phyloP scores from a whole-genome alignment of 2,888 invertebrate species.

The Temnothorax rugatulus region DNA sequence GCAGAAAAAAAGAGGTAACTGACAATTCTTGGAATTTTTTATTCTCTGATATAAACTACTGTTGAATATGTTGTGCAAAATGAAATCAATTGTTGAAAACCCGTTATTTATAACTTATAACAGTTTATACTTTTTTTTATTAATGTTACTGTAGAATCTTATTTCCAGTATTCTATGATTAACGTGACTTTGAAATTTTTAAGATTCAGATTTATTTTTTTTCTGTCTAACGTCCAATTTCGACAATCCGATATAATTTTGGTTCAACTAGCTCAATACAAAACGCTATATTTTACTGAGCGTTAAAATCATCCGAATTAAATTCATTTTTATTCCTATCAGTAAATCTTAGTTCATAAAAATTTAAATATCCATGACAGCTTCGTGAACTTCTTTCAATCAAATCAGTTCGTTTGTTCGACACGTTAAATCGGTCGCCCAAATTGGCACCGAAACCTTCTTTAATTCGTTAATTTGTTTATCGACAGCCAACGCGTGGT shows the following conservation, averaged over 20 bases:
- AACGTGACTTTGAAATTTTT: neutral
- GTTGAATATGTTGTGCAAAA: neutral
- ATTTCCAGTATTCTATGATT: neutral
- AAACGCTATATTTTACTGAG: neutral
- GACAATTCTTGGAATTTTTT: neutral
- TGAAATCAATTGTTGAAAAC: neutral
- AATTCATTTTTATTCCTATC: neutral
- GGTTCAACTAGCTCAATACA: neutral
- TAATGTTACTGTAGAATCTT: neutral
- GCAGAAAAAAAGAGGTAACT: neutral
- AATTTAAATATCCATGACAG: neutral
- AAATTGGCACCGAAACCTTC: neutral
- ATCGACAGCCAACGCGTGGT: neutral
- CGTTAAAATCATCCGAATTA: neutral
- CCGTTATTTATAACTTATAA: no score
- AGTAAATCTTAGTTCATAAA: neutral
- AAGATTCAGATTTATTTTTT: neutral
- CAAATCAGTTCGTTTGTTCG: neutral
- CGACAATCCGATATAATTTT: neutral
- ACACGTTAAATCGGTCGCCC: neutral
- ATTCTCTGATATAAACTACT: neutral
- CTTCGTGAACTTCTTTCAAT: neutral
- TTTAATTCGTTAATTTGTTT: slow-evolving; percentile 12
- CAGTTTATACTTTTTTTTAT: neutral
- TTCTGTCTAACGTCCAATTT: neutral